A percentile compares a stretch with the other conserved stretches of the same genome.
These are phyloP conservation scores for Torymus texanus DNA, from an alignment of 2,888 invertebrate species.

Conservation along the genomic window DNA sequence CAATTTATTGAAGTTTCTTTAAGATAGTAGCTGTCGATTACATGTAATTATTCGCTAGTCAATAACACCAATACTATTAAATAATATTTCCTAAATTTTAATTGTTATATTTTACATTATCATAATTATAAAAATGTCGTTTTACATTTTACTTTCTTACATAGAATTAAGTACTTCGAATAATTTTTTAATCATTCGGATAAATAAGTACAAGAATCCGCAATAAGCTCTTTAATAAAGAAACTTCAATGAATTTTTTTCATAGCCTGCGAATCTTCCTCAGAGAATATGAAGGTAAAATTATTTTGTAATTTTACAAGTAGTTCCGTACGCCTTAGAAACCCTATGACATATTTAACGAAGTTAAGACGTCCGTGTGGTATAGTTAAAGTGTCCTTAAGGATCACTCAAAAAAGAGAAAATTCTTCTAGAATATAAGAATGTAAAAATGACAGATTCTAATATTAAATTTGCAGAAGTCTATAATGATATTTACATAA, in stretches of 20 bases:
- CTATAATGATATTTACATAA: background rate
- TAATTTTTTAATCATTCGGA: too few species aligned
- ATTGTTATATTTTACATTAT: too few species aligned
- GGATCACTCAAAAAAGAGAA: constrained; percentile 39
- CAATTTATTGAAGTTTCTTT: constrained; percentile 9
- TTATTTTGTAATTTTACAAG: constrained; percentile 33
- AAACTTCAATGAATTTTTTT: constrained; percentile 20
- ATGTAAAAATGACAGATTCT: constrained; percentile 12
- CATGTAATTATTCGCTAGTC: too few species aligned
- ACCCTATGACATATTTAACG: constrained; percentile 15
- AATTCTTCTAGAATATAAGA: constrained; percentile 20
- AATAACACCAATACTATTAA: too few species aligned
- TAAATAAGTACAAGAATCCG: too few species aligned
- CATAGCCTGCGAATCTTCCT: background rate
- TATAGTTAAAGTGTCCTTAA: constrained; percentile 44
- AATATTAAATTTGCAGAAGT: constrained; percentile 2
- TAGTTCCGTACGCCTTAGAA: constrained; percentile 15
- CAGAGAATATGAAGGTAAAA: constrained; percentile 4
- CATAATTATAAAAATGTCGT: too few species aligned
- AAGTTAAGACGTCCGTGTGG: constrained; percentile 34
- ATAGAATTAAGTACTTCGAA: too few species aligned
- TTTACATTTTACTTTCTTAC: too few species aligned
- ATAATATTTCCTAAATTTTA: too few species aligned
- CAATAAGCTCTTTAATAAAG: background rate
- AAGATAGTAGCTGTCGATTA: too few species aligned